Percentiles rank a stretch among this genome's conserved stretches.
phyloP scores from a whole-genome alignment of 37 sponge, comb jelly and placozoan genomes.

The Axinella damicornis region DNA sequence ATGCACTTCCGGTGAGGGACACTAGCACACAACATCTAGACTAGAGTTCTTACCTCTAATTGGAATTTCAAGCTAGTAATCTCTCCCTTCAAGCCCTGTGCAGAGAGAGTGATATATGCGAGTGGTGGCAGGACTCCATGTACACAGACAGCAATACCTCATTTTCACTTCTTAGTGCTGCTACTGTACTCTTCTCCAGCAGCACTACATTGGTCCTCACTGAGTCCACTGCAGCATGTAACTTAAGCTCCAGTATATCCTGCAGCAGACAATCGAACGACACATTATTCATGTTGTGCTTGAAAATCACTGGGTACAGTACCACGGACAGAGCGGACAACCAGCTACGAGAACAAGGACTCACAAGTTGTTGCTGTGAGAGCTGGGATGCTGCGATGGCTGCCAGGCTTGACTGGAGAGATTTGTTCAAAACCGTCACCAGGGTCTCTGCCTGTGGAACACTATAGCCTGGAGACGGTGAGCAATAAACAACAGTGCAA shows the following conservation, averaged over 20 bases:
- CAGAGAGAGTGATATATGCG: not conserved
- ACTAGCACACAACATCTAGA: too few relatives aligned
- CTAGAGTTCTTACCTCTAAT: slow-evolving; percentile 25
- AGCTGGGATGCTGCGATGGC: slow-evolving; percentile 10
- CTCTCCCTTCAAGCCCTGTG: slow-evolving; percentile 26
- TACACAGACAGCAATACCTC: slow-evolving; percentile 19
- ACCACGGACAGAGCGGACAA: too few relatives aligned
- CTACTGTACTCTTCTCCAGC: slow-evolving; percentile 49
- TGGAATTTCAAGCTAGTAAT: not conserved
- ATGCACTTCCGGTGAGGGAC: too few relatives aligned
- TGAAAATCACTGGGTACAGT: not conserved
- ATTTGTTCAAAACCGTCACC: slow-evolving; percentile 1
- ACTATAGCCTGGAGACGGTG: slow-evolving; percentile 24
- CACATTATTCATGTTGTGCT: not conserved
- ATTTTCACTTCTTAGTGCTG: slow-evolving; percentile 38
- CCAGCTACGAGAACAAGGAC: not conserved
- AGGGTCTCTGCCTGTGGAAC: slow-evolving; percentile 34
- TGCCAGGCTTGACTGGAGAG: not conserved
- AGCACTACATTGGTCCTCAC: slow-evolving; percentile 25
- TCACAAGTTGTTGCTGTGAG: slow-evolving; percentile 32
- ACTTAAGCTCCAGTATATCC: slow-evolving; percentile 43
- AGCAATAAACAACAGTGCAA: not conserved
- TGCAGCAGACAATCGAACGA: not conserved
- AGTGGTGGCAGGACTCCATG: too few relatives aligned
- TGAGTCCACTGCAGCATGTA: slow-evolving; percentile 33